Percentiles rank a stretch among this genome's conserved stretches.
Conservation (phyloP, 2,888 invertebrate genomes). For the Hirtodrosophila confusa region DNA sequence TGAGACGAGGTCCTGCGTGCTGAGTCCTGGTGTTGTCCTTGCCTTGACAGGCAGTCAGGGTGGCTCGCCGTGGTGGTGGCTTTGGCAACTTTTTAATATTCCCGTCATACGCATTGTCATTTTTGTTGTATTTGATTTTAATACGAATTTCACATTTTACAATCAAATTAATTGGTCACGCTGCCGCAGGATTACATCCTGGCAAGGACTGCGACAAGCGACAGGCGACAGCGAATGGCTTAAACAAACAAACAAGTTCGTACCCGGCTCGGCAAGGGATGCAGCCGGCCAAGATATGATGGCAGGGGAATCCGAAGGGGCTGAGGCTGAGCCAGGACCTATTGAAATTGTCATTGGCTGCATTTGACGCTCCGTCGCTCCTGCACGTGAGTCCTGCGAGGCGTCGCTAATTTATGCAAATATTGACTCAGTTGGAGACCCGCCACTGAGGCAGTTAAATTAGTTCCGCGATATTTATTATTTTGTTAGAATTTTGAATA, state of each 20-base stretch:
- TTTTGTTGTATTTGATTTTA: conserved; percentile 83
- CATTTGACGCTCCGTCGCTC: conserved; percentile 67
- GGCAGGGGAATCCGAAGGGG: neutral
- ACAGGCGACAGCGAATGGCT: conserved; percentile 49
- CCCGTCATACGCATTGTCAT: conserved; percentile 78
- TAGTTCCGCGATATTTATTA: conserved; percentile 82
- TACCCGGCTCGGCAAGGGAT: conserved; percentile 54
- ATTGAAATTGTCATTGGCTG: conserved; percentile 70
- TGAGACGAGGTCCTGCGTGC: conserved; percentile 1
- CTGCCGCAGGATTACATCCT: conserved; percentile 80
- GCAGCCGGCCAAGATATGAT: conserved; percentile 46
- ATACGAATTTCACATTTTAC: conserved; percentile 84
- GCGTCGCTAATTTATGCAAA: conserved; percentile 83
- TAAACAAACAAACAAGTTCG: conserved; percentile 62
- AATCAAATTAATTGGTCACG: conserved; percentile 84
- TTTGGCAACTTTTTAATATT: conserved; percentile 77
- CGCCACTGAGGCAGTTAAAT: conserved; percentile 67
- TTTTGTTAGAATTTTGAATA: conserved; percentile 79
- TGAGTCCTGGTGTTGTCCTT: conserved; percentile 7
- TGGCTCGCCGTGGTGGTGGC: conserved; percentile 32
- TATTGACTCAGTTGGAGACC: conserved; percentile 68
- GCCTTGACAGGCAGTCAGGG: conserved; percentile 13
- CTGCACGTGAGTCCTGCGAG: conserved; percentile 72
- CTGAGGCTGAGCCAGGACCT: conserved; percentile 21
- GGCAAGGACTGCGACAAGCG: conserved; percentile 35